Conservation (phyloP, 2,797 vertebrate species). For the Limosa lapponica region DNA sequence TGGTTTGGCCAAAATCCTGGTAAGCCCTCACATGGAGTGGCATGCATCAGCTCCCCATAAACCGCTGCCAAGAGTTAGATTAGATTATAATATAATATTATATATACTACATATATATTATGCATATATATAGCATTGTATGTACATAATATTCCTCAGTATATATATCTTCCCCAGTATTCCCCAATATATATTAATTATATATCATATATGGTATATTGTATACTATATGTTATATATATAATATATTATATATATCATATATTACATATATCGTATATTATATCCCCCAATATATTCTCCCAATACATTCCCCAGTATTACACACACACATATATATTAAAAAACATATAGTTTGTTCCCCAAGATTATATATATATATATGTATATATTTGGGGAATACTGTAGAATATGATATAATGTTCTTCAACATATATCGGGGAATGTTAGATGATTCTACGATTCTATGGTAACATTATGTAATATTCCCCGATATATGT, state of each 20-base stretch:
- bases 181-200: neutral
- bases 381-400: neutral
- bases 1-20: neutral
- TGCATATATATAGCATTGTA: neutral
- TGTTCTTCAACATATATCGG: neutral
- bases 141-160: neutral
- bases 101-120: neutral
- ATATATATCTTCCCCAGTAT: neutral
- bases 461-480: neutral
- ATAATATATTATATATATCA: neutral
- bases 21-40: accelerated
- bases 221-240: no score
- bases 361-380: neutral
- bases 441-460: neutral
- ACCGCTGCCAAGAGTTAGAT: neutral
- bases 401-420: neutral
- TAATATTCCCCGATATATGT: neutral
- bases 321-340: neutral
- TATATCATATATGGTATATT: neutral
- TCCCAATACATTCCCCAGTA: neutral
- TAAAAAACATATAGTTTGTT: neutral
- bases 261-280: neutral
- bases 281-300: neutral
- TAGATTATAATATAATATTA: neutral
- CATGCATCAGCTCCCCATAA: accelerated